These are phyloP conservation scores for Microctonus hyperodae DNA, from an alignment of 2,888 invertebrate species.

Conservation along the genomic window DNA sequence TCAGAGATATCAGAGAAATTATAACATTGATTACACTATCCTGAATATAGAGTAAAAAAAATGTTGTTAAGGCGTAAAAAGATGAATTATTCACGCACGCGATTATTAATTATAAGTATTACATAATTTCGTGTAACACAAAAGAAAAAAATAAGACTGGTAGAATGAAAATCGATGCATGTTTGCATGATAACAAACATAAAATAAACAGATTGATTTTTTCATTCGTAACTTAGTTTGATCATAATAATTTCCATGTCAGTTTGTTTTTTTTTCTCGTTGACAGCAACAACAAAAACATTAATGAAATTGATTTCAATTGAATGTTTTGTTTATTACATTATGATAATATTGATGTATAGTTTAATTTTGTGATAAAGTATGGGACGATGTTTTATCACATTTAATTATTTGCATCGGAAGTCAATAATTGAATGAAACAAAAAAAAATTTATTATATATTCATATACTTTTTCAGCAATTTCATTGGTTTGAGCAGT, in stretches of 20 bases:
- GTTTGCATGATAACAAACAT: background rate
- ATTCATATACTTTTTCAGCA: slow-evolving; percentile 14
- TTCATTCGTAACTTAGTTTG: background rate
- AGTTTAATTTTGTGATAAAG: background rate
- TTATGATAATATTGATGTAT: background rate
- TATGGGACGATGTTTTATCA: background rate
- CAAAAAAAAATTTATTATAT: background rate
- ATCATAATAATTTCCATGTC: background rate
- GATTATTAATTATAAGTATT: background rate
- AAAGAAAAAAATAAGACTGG: background rate
- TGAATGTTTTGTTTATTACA: background rate
- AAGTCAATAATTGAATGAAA: background rate
- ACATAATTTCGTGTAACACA: background rate
- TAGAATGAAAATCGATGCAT: background rate
- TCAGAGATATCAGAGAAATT: background rate
- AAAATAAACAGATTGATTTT: background rate
- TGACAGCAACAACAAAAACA: background rate
- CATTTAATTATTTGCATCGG: background rate
- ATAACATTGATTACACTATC: background rate
- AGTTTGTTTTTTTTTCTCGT: background rate
- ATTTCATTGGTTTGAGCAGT: background rate
- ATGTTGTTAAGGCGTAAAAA: background rate
- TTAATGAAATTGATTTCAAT: background rate
- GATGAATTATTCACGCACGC: background rate
- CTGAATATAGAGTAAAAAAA: background rate